Evolutionary conservation across 2,797 vertebrate genomes (phyloP), one percentile per base, ranked within the genome.

Genomic region (Ptychadena robeensis): DNA sequence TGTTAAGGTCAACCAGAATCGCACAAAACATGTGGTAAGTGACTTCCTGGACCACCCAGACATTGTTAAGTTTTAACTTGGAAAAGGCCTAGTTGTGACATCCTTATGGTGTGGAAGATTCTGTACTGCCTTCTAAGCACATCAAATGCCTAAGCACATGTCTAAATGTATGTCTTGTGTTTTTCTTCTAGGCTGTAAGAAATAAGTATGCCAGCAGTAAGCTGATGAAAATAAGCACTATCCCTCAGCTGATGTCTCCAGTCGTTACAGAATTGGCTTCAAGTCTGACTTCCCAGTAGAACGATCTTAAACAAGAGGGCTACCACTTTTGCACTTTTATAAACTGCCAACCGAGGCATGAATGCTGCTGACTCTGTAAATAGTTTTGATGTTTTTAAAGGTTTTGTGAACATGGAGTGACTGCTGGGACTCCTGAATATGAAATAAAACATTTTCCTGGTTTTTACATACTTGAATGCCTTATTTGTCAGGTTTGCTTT

Each of bases 131-230:
- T n/a, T n/a, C n/a, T n/a, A n/a, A n/a, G n/a, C n/a, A n/a, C n/a
- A n/a, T n/a, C n/a, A n/a, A n/a, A n/a, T n/a, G n/a, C n/a, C n/a
- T n/a, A n/a, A n/a, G n/a, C n/a, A n/a, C n/a, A n/a, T n/a, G n/a
- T n/a, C n/a, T 35, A 14, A 44, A 14, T n/a, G n/a, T n/a, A n/a
- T n/a, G n/a, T n/a, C n/a, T n/a, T n/a, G n/a, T n/a, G 38, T 2
- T 63, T 65, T 14, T n/a, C 69, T 78, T 44, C 0, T 89, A 99
- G 98, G 94, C 96, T 2, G 82, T 97, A 73, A 97, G 89, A 92
- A 96, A 92, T 82, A 99, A 99, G 79, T 98, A 97, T 35, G 93
- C 95, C 0, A 96, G 95, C 90, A 92, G 91, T 86, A 96, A 92
- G 61, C 92, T 97, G 44, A 90, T 97, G 94, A 93, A 89, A 86